Base-by-base conservation (phyloP, 2,888 invertebrate species). In the Ennomos quercinarius region DNA sequence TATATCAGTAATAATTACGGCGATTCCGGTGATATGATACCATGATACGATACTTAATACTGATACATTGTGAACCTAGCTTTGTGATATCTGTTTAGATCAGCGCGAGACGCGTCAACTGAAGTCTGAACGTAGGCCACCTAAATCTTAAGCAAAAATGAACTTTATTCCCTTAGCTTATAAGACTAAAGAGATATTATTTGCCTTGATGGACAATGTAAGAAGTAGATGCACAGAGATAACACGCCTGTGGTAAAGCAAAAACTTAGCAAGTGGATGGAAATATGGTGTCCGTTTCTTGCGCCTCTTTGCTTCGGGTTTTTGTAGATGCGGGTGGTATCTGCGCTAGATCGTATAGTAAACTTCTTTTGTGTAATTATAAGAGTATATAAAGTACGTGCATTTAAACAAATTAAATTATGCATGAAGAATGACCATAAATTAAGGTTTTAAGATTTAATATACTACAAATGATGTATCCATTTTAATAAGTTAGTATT, bases 21-120 rank as follows among this genome's bases (percentile, higher is more conserved):
- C 27, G 27, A 27, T 27, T 27, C 27, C 27, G 27, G 27, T 27
- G 27, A 6, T 27, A 27, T 27, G 27, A 6, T 27, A 27, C 17
- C 17, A 17, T 3, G 27, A 27, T 27, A 27, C 27, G 27, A 27
- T 6, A 27, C 27, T 27, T 27, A 27, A 27, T 27, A 27, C 6
- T 27, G 5, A 6, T 27, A 27, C 27, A 6, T 27, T 27, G 6
- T 27, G 27, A 27, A 27, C 27, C 27, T 27, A 27, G 27, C 27
- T 27, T 27, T 27, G 27, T 27, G 27, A 27, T 27, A 87, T 89
- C 86, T 74, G 56, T 44, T 61, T 67, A 63, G 75, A 86, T 86
- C 84, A 64, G 76, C 68, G 80, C 79, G 81, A 27, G 6, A 82
- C 79, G 78, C 71, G 81, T 80, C 82, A 76, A 74, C 66, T 62